Base-by-base conservation (phyloP, 1,140 invertebrate genomes). In the Palaemon carinicauda region DNA sequence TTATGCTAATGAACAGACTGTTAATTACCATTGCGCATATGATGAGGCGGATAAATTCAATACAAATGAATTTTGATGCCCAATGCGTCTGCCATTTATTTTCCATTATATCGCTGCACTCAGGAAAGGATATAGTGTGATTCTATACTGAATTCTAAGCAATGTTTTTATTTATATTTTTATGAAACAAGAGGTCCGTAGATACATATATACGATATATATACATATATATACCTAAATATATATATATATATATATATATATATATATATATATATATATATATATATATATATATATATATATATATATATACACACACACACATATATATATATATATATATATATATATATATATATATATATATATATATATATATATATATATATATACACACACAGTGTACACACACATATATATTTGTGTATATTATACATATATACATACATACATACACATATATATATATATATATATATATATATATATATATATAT, bases 221-320 rank as follows among this genome's bases (percentile, higher is more conserved):
- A n/a, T n/a, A n/a, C n/a, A n/a, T n/a, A n/a, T n/a, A n/a, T n/a
- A n/a, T n/a, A n/a, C n/a, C n/a, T 15, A 73, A 33, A 27, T 19
- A 73, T 51, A 12, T 19, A n/a, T 0, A 52, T 77, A 19, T 12
- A 15, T 31, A 2, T 19, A 21, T 50, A 52, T 12, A 78, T 54
- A 53, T 54, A 53, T 54, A 29, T 24, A 78, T 54, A 53, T 52
- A 77, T 52, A 77, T 52, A 77, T 52, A 77, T 52, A 77, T 52
- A 77, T 77, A 75, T 77, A 77, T 77, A 77, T 77, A 77, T 77
- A 77, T 77, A 77, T 77, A 77, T 77, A 77, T 77, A 77, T 77
- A 77, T 77, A 53, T 78, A 78, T 52, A 51, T 78, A 54, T 78
- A 51, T 54, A 77, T 77, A 41, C 7, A 77, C 51, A 41, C 51